Base-by-base conservation (phyloP, 2,797 vertebrate species). In the Ataeniobius toweri region DNA sequence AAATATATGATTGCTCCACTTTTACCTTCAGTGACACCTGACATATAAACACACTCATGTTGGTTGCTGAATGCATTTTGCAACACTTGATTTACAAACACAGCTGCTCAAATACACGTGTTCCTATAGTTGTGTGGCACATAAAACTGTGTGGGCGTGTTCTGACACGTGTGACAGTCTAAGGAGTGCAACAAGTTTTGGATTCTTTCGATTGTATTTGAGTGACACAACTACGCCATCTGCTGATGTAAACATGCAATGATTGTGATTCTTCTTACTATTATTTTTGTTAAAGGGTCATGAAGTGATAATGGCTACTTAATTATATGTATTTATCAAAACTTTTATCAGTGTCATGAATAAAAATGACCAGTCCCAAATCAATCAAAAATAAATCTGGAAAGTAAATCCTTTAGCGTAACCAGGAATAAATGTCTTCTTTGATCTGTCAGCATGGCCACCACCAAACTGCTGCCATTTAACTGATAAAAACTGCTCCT, bases 11-110 rank as follows among this genome's bases (percentile, higher is more conserved):
- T 56, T n/a, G 18, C 46, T 80, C 41, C 12, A 5, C 16, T 77
- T 81, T 67, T 50, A 8, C 28, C 71, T 83, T 65, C 53, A 28
- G 18, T 24, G 55, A 65, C 72, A 84, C 26, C 71, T 76, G 36
- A 48, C 51, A 48, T 75, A 41, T 75, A 77, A 79, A 82, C 59
- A 78, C 5, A 3, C 1, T 73, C 71, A 65, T 18, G 16, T 86
- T 82, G 67, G 71, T 68, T 70, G 41, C 70, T 81, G 71, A 41
- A 74, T 70, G 50, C 39, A 79, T 85, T 85, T 84, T 74, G 73
- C 80, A 85, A 82, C 59, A 41, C 46, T 58, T 78, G 73, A 77
- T 81, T 85, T 50, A 51, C 78, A 88, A 88, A 89, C 85, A 90
- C 81, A 89, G 84, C 80, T 92, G 87, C 28, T 80, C 75, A 80